Percentiles rank a stretch among this genome's conserved stretches.
phyloP scores from a whole-genome alignment of 2,888 invertebrate genomes.

The Acanthosepion lycidas region DNA sequence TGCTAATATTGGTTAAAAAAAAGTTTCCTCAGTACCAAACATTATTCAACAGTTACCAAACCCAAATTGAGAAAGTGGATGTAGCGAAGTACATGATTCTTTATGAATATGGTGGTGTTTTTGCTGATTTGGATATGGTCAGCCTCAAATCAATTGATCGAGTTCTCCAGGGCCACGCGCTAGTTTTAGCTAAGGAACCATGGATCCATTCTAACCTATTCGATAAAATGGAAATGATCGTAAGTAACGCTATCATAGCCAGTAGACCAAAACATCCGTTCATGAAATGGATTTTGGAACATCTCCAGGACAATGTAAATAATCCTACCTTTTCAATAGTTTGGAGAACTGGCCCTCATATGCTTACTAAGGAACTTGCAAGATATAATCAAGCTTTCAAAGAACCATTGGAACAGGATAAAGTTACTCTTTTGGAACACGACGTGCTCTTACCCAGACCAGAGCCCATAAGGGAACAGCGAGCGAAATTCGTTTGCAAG shows the following conservation, averaged over 20 bases:
- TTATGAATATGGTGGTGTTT: conserved; percentile 46
- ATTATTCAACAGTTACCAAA: conserved; percentile 37
- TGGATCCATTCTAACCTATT: conserved; percentile 43
- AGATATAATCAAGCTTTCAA: not conserved
- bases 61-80: conserved; percentile 41
- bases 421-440: not conserved
- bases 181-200: conserved; percentile 25
- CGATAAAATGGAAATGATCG: conserved; percentile 34
- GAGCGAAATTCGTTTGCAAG: not conserved
- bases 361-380: not conserved
- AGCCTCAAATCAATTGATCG: conserved; percentile 34
- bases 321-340: not conserved
- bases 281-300: not conserved
- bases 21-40: conserved; percentile 36
- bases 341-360: not conserved
- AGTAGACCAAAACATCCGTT: conserved; percentile 43
- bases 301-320: conserved; percentile 35
- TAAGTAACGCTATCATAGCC: conserved; percentile 45
- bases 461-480: not conserved
- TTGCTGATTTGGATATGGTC: conserved; percentile 43
- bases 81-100: conserved; percentile 50
- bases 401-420: not conserved
- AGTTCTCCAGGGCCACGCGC: not conserved
- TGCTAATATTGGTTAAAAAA: conserved; percentile 3
- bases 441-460: not conserved